These are phyloP conservation scores for Cenopis cana DNA, from an alignment of 2,888 invertebrate genomes.

Conservation along the genomic window DNA sequence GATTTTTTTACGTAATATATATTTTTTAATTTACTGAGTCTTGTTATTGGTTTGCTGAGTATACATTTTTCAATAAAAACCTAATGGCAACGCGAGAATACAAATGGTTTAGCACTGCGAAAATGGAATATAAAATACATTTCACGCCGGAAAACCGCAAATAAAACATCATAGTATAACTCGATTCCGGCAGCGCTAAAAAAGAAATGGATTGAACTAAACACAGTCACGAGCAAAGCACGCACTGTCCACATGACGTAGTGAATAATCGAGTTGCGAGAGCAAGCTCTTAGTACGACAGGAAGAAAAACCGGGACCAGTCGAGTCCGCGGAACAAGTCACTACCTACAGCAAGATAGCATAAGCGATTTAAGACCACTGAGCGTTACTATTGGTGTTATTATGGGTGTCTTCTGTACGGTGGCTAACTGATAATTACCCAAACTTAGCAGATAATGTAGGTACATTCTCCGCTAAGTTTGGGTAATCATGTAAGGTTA, in stretches of 20 bases:
- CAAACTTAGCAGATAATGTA: no score
- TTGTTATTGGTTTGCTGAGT: no score
- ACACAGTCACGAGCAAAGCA: slow-evolving; percentile 19
- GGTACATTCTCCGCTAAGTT: no score
- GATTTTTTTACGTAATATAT: no score
- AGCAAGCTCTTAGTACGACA: slow-evolving; percentile 29
- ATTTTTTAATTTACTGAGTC: no score
- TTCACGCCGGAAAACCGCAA: slow-evolving; percentile 3
- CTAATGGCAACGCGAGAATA: not conserved
- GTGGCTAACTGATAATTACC: no score
- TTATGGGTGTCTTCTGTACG: no score
- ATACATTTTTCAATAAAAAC: not conserved
- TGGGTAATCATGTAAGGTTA: no score
- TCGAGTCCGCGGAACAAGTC: not conserved
- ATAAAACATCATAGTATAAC: not conserved
- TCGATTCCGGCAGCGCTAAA: not conserved
- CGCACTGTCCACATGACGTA: slow-evolving; percentile 37
- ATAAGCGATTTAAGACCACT: not conserved
- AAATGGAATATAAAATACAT: not conserved
- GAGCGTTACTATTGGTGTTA: no score
- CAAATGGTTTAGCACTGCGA: not conserved
- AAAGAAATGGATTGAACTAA: not conserved
- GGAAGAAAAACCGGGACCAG: slow-evolving; percentile 21
- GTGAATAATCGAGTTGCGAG: slow-evolving; percentile 40
- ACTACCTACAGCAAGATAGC: not conserved